Conservation (phyloP, 2,113 vertebrate genomes). For the Notiomystis cincta region DNA sequence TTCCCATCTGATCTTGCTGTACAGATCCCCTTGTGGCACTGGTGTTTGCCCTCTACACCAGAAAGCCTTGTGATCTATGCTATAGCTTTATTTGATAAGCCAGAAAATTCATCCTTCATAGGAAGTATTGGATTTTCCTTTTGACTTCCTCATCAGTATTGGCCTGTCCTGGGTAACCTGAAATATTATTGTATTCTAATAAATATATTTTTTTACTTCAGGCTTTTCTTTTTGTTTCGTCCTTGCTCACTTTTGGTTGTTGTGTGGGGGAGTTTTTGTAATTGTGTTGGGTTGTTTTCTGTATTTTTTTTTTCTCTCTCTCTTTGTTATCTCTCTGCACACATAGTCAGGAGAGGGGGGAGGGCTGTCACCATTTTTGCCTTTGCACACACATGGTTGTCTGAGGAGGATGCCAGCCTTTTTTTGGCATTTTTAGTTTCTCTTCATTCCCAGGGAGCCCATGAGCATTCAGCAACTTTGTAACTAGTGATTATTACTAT, state of each 20-base stretch:
- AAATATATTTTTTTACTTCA: not conserved
- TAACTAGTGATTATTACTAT: not conserved
- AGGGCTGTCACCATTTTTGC: not conserved
- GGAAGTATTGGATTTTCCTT: not conserved
- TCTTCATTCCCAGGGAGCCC: not conserved
- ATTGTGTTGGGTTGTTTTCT: not conserved
- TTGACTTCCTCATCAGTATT: not conserved
- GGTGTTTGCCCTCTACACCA: not conserved
- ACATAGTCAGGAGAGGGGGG: not conserved
- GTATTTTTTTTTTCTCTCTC: not conserved
- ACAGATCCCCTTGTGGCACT: not conserved
- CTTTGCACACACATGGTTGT: not conserved
- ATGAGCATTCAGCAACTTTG: not conserved
- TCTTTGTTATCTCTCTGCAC: not conserved
- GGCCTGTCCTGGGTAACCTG: not conserved
- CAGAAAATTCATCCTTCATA: not conserved
- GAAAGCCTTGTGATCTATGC: not conserved
- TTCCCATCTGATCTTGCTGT: not conserved
- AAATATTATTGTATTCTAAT: not conserved
- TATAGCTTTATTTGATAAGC: not conserved
- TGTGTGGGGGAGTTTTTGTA: not conserved
- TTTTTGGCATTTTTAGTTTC: not conserved
- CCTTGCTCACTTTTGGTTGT: not conserved
- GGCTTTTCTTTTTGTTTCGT: not conserved
- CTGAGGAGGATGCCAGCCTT: not conserved